phyloP scores from a whole-genome alignment of 2,888 invertebrate genomes.

The Plebejus melissa region DNA sequence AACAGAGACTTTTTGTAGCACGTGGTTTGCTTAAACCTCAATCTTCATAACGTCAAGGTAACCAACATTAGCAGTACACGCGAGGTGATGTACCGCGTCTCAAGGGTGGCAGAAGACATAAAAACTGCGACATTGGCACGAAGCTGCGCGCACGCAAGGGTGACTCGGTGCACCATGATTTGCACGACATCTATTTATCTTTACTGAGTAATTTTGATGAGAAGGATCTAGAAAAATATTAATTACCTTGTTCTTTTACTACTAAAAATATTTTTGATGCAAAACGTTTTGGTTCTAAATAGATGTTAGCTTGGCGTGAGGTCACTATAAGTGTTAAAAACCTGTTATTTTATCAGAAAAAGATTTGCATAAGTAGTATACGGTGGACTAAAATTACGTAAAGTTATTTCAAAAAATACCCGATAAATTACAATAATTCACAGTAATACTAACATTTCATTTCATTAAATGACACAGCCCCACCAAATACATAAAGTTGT shows the following conservation, averaged over 20 bases:
- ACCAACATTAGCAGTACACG: slow-evolving; percentile 56
- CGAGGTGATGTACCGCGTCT: slow-evolving; percentile 63
- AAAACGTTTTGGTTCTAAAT: not conserved
- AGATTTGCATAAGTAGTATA: too few relatives aligned
- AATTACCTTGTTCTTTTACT: not conserved
- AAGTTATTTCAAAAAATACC: too few relatives aligned
- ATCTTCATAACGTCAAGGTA: not conserved
- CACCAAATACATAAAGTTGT: too few relatives aligned
- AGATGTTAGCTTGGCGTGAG: not conserved
- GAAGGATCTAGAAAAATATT: not conserved
- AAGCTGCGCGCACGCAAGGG: slow-evolving; percentile 72
- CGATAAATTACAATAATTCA: too few relatives aligned
- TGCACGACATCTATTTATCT: not conserved
- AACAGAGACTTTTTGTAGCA: not conserved
- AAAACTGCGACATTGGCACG: slow-evolving; percentile 71
- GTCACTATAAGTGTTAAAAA: not conserved
- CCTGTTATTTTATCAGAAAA: not conserved
- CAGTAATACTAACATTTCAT: too few relatives aligned
- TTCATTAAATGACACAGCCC: too few relatives aligned
- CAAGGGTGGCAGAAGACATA: slow-evolving; percentile 63
- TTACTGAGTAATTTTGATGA: not conserved
- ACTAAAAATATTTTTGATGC: not conserved
- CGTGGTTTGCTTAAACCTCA: not conserved
- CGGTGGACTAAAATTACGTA: too few relatives aligned
- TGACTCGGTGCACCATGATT: slow-evolving; percentile 41